A percentile compares a stretch with the other conserved stretches of the same genome.
Conservation (phyloP, 2,888 invertebrate species). For the Protophormia terraenovae region DNA sequence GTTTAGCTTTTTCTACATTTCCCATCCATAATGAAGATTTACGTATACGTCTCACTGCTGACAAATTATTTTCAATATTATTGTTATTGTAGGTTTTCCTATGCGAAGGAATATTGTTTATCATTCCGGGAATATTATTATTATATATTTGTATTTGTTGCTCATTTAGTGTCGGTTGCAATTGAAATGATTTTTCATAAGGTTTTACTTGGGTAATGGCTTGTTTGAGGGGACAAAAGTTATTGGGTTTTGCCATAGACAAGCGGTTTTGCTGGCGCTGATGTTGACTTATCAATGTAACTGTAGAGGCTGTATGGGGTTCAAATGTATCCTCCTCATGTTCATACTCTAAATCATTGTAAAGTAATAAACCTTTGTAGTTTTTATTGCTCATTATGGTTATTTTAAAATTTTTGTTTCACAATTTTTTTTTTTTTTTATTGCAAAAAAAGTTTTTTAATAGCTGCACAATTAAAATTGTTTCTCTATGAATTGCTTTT, state of each 20-base stretch:
- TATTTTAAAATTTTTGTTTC: not conserved
- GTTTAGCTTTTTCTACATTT: slow-evolving; percentile 15
- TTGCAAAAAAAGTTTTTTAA: not conserved
- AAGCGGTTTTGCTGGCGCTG: slow-evolving; percentile 12
- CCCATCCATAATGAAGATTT: slow-evolving; percentile 60
- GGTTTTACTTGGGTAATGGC: not conserved
- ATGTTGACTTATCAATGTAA: not conserved
- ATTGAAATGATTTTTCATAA: slow-evolving; percentile 16
- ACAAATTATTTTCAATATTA: slow-evolving; percentile 2
- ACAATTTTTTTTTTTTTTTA: not conserved
- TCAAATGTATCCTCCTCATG: not conserved
- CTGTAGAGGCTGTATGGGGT: not conserved
- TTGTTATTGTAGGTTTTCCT: not conserved
- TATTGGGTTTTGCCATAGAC: not conserved
- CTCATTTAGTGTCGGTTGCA: not conserved
- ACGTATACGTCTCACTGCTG: slow-evolving; percentile 70
- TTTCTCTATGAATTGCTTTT: too few relatives aligned
- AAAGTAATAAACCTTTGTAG: not conserved
- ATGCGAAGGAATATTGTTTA: not conserved
- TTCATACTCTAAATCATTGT: not conserved
- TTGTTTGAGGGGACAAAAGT: too few relatives aligned
- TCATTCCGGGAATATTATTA: not conserved
- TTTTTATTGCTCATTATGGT: not conserved
- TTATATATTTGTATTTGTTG: slow-evolving; percentile 4
- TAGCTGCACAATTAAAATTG: slow-evolving; percentile 16